Evolutionary conservation across 2,113 vertebrate species (phyloP).

Genomic region (Pteropus alecto): DNA sequence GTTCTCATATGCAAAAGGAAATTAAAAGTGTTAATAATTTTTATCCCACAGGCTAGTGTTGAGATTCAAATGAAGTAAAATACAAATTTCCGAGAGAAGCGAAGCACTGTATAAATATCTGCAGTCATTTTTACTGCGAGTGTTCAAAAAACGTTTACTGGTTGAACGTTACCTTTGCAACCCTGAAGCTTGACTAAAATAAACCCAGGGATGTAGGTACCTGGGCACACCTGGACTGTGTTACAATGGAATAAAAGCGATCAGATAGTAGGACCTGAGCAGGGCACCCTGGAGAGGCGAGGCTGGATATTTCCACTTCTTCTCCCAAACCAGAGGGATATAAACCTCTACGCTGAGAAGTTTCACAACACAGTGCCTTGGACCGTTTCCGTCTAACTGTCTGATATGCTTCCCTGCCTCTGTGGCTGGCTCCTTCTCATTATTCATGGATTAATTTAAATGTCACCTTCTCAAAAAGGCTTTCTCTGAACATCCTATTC

Average conservation of each 20-base stretch:
- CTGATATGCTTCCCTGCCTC: too few species aligned
- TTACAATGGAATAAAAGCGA: neutral
- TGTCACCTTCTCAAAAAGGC: neutral
- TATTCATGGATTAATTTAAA: neutral
- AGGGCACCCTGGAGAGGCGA: rapidly evolving
- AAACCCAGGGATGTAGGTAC: rapidly evolving
- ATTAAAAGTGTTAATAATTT: neutral
- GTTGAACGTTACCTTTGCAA: neutral
- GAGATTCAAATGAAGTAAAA: neutral
- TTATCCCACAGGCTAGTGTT: too few species aligned
- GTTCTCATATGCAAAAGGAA: neutral
- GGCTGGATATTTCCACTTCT: too few species aligned
- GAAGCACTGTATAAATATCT: neutral
- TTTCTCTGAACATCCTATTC: neutral
- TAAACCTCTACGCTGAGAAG: too few species aligned
- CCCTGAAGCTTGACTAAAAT: neutral
- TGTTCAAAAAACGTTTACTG: neutral
- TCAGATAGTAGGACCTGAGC: rapidly evolving
- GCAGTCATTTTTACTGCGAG: neutral
- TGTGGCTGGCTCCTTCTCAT: neutral
- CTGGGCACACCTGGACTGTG: rapidly evolving
- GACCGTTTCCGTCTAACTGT: neutral
- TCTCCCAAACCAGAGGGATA: neutral
- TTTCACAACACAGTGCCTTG: neutral
- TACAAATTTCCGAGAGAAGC: neutral